Evolutionary conservation across 2,888 invertebrate genomes (phyloP).

Genomic region (Sinodicranocentrus sp.): DNA sequence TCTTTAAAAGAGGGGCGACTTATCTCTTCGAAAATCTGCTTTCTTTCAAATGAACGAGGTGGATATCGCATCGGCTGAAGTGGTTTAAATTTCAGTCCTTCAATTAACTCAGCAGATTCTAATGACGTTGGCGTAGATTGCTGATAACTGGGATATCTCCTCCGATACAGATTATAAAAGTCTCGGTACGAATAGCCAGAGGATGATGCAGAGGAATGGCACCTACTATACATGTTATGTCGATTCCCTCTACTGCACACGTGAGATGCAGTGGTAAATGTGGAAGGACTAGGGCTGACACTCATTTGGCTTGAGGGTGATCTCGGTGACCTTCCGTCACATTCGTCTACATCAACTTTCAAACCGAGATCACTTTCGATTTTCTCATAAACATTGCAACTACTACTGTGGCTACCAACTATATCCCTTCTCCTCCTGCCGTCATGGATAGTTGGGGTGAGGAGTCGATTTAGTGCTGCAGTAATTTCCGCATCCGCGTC

Average conservation of each 20-base stretch:
- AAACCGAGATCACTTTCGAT: conserved; percentile 64
- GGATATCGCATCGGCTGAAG: conserved; percentile 58
- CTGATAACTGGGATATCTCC: conserved; percentile 64
- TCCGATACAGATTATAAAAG: conserved; percentile 68
- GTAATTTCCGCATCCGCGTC: conserved; percentile 68
- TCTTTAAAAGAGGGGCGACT: conserved; percentile 43
- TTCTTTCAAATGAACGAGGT: conserved; percentile 60
- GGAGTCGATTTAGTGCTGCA: conserved; percentile 56
- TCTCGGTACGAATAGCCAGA: conserved; percentile 63
- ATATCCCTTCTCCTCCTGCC: conserved; percentile 23
- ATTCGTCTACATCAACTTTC: conserved; percentile 60
- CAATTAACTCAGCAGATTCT: conserved; percentile 42
- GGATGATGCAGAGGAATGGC: conserved; percentile 60
- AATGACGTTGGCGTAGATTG: conserved; percentile 57
- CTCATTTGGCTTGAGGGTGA: conserved; percentile 66
- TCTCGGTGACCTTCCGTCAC: conserved; percentile 63
- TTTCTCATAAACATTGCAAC: conserved; percentile 62
- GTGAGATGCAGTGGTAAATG: conserved; percentile 55
- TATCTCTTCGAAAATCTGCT: conserved; percentile 63
- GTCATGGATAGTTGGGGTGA: conserved; percentile 36
- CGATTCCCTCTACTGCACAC: conserved; percentile 31
- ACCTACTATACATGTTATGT: conserved; percentile 45
- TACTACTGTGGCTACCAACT: conserved; percentile 35
- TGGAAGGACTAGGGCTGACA: conserved; percentile 64
- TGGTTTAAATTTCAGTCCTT: conserved; percentile 46